Evolutionary conservation across 2,113 vertebrate genomes (phyloP), one percentile per base, ranked within the genome.

Genomic region (Sander lucioperca): DNA sequence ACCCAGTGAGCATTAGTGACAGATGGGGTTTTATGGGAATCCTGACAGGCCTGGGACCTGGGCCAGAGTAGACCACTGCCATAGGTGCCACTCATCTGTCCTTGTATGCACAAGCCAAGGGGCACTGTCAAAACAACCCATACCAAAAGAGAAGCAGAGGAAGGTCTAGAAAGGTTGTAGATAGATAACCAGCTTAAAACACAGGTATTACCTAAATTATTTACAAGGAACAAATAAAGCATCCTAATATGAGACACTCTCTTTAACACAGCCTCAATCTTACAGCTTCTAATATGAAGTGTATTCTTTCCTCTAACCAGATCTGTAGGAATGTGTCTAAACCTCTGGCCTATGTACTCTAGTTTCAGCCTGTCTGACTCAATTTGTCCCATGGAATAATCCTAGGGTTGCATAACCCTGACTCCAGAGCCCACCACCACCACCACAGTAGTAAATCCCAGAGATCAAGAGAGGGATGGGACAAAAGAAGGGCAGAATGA

Each of bases 321-420:
- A 39, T 68, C 57, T 59, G 56, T 48, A 50, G 53, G 80, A 87
- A 89, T 84, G 72, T 77, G 25, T 72, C 56, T 77, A 50, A 53
- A 80, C 59, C 66, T 74, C 19, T 53, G 30, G 43, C 73, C 72
- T 67, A 75, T 82, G 80, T 53, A 27, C 83, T 56, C 77, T 50
- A 77, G 73, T 79, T 93, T 91, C 82, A 90, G 90, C 79, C 84
- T 90, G 89, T 87, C 92, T 61, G 78, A 93, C 66, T 89, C 83
- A 66, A 66, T 91, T 83, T 89, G 77, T 90, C 84, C 62, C 45
- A n/a, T 57, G 64, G 76, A 80, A 79, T 91, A 89, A 92, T 91
- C 80, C 78, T 14, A 0, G 15, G 57, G 89, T 94, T 94, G 79
- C 89, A 78, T 92, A 91, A 92, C 88, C 9, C 53, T 82, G 89